A percentile compares a stretch with the other conserved stretches of the same genome.
Evolutionary conservation across 1,140 invertebrate genomes (phyloP).

Genomic region (Euwallacea fornicatus): DNA sequence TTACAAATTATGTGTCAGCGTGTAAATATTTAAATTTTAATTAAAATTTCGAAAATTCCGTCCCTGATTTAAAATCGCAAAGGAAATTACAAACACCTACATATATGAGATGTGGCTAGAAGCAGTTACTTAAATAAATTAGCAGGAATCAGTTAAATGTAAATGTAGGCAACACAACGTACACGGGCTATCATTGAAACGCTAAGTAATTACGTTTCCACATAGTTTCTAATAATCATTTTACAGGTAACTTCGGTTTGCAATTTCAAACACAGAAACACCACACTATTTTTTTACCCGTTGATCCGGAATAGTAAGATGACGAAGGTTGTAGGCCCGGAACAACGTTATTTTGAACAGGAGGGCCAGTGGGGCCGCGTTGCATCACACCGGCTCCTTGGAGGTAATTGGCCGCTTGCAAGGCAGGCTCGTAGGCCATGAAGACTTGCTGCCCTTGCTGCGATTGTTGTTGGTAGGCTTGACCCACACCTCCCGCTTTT

Average conservation of each 20-base stretch:
- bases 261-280: background rate
- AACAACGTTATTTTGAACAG: constrained; percentile 51
- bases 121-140: too few species aligned
- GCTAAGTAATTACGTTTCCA: too few species aligned
- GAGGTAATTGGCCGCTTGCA: constrained; percentile 50
- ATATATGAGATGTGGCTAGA: too few species aligned
- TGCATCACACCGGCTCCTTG: constrained; percentile 51
- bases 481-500: constrained; percentile 52
- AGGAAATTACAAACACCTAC: too few species aligned
- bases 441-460: constrained; percentile 52
- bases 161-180: too few species aligned
- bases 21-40: too few species aligned
- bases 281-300: constrained; percentile 42
- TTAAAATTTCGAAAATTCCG: too few species aligned
- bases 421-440: constrained; percentile 51
- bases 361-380: constrained; percentile 47
- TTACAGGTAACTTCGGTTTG: too few species aligned
- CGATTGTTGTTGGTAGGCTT: constrained; percentile 53
- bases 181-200: too few species aligned
- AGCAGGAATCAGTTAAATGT: too few species aligned
- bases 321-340: constrained; percentile 51
- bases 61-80: too few species aligned
- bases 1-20: background rate
- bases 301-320: constrained; percentile 53
- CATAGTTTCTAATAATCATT: too few species aligned